phyloP scores from a whole-genome alignment of 2,888 invertebrate species.

The Drosophila conformis region DNA sequence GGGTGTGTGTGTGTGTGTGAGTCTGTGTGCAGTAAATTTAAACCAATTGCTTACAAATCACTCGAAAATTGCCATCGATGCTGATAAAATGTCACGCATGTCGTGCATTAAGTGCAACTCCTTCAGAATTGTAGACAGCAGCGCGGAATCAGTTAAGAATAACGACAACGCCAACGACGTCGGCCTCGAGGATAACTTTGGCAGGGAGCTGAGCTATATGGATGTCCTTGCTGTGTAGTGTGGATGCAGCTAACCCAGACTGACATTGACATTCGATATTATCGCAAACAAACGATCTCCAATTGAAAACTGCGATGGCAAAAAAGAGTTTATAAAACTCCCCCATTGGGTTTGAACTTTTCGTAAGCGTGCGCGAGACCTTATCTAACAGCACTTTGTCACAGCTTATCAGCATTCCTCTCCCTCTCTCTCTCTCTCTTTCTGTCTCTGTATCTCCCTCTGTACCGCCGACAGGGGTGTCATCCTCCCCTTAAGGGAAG shows the following conservation, averaged over 20 bases:
- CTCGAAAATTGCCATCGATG: constrained; percentile 70
- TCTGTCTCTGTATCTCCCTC: background rate
- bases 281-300: constrained; percentile 71
- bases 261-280: constrained; percentile 78
- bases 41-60: constrained; percentile 75
- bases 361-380: constrained; percentile 32
- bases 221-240: background rate
- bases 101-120: constrained; percentile 62
- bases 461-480: background rate
- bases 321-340: constrained; percentile 64
- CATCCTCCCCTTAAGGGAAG: background rate
- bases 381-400: constrained; percentile 74
- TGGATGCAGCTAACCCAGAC: constrained; percentile 41
- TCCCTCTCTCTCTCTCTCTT: background rate
- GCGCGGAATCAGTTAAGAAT: constrained; percentile 65
- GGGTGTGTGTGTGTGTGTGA: background rate
- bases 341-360: constrained; percentile 7
- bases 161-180: constrained; percentile 30
- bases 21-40: constrained; percentile 48
- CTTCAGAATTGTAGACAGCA: constrained; percentile 30
- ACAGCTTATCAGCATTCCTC: constrained; percentile 70
- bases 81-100: constrained; percentile 67
- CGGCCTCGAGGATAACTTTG: constrained; percentile 39
- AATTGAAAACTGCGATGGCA: constrained; percentile 67
- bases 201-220: constrained; percentile 17